Percentiles rank a stretch among this genome's conserved stretches.
These are phyloP conservation scores for Clamator glandarius DNA, from an alignment of 2,797 vertebrate genomes.

Conservation along the genomic window DNA sequence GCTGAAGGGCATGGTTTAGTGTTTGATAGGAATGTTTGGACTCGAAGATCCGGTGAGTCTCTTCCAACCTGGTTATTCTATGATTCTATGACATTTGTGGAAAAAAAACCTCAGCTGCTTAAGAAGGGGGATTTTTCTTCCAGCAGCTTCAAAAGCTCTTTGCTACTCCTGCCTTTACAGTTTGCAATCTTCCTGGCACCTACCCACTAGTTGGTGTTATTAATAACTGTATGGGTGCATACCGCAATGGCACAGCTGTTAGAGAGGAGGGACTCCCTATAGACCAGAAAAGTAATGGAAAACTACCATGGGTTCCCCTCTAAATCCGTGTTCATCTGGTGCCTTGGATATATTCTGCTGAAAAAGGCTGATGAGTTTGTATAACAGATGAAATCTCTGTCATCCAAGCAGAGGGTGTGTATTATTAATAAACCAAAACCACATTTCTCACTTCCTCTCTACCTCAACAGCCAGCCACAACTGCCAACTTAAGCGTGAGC, in stretches of 20 bases:
- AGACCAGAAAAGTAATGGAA: neutral
- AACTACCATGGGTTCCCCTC: neutral
- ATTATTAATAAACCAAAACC: neutral
- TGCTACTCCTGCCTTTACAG: neutral
- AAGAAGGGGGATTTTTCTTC: neutral
- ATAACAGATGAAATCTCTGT: neutral
- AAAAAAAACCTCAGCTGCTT: neutral
- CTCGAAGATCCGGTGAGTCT: too few relatives aligned
- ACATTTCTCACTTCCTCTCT: neutral
- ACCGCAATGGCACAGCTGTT: neutral
- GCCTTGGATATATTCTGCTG: neutral
- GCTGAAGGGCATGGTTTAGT: too few relatives aligned
- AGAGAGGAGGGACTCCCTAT: constrained; percentile 20
- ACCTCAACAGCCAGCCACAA: neutral
- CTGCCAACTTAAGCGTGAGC: neutral
- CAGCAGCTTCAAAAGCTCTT: neutral
- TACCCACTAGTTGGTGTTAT: neutral
- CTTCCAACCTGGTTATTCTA: too few relatives aligned
- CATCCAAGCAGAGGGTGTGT: neutral
- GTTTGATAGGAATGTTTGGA: too few relatives aligned
- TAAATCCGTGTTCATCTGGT: neutral
- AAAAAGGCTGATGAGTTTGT: neutral
- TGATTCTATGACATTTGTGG: neutral
- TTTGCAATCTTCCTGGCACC: constrained; percentile 16
- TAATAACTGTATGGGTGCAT: neutral